A percentile compares a stretch with the other conserved stretches of the same genome.
These are phyloP conservation scores for Calyptomena viridis DNA, from an alignment of 2,113 vertebrate species.

Conservation along the genomic window DNA sequence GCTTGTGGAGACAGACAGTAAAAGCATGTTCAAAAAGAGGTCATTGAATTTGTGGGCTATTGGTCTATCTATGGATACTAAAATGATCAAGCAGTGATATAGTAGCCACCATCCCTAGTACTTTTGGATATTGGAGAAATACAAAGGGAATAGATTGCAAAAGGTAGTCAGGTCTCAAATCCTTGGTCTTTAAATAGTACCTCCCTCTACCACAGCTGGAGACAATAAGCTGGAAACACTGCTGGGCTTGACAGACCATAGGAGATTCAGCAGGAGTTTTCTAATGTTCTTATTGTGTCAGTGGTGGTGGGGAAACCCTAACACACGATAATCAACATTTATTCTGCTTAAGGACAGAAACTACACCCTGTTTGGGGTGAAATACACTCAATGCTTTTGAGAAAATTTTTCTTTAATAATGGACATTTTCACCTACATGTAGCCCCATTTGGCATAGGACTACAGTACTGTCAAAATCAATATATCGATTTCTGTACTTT, in stretches of 20 bases:
- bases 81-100: background rate
- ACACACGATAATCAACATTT: background rate
- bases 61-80: background rate
- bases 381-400: background rate
- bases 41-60: fast-evolving
- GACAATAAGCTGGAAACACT: background rate
- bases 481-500: background rate
- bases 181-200: background rate
- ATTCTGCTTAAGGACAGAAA: background rate
- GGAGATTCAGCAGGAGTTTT: background rate
- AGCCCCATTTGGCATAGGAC: background rate
- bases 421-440: background rate
- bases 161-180: background rate
- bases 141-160: background rate
- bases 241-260: background rate
- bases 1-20: background rate
- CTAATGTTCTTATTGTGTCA: background rate
- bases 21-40: background rate
- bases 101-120: background rate
- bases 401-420: background rate
- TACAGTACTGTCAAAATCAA: background rate
- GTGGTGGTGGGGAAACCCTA: background rate
- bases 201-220: background rate
- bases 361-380: background rate
- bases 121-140: background rate